phyloP scores from a whole-genome alignment of 1,140 invertebrate species.

The Solenopsis invicta region DNA sequence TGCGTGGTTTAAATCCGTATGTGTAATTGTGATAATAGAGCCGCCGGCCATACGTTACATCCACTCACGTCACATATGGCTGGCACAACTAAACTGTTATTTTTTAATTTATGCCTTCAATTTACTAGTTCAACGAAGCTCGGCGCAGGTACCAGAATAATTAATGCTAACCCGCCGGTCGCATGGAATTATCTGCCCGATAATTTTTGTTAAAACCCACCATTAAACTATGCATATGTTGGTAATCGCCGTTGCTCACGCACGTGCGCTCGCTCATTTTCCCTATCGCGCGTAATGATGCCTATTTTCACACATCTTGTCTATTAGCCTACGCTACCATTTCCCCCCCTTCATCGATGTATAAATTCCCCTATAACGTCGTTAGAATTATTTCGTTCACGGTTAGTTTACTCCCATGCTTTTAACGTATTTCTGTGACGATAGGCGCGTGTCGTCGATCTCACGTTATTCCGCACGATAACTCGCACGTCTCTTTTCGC shows the following conservation, averaged over 20 bases:
- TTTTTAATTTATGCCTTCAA: conserved; percentile 76
- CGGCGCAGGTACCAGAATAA: conserved; percentile 62
- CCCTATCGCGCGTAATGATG: conserved; percentile 70
- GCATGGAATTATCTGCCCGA: conserved; percentile 72
- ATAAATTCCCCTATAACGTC: conserved; percentile 12
- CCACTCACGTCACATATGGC: conserved; percentile 67
- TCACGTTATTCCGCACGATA: background rate
- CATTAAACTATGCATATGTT: conserved; percentile 69
- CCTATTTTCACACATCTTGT: conserved; percentile 53
- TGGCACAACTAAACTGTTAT: conserved; percentile 73
- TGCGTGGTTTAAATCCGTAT: conserved; percentile 22
- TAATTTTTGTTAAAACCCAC: conserved; percentile 76
- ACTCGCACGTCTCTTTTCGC: background rate
- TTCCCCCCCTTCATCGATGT: conserved; percentile 36
- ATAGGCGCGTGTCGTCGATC: background rate
- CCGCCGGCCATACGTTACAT: conserved; percentile 64
- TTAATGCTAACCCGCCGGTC: conserved; percentile 72
- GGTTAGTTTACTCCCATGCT: background rate
- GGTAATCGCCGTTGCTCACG: conserved; percentile 72
- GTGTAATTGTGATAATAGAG: conserved; percentile 72
- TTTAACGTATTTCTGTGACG: conserved; percentile 19
- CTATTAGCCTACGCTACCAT: conserved; percentile 24
- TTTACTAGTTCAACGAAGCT: conserved; percentile 71
- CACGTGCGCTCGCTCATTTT: conserved; percentile 66
- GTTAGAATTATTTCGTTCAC: conserved; percentile 43